These are phyloP conservation scores for Agrypnia vestita DNA, from an alignment of 1,140 invertebrate genomes.

Conservation along the genomic window DNA sequence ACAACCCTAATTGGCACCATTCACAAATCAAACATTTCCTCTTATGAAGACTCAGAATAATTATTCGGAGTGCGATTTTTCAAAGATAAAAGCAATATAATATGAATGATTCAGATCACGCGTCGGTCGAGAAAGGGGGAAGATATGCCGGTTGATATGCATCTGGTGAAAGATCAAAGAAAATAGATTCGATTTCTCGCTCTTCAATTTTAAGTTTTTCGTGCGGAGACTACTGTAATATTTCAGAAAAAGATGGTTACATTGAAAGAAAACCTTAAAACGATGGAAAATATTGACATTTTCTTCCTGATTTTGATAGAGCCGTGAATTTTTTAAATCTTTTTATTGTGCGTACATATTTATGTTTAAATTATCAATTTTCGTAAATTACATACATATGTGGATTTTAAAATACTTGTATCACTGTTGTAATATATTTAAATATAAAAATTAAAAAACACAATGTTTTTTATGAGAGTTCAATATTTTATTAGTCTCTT, in stretches of 20 bases:
- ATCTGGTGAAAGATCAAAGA: conserved; percentile 32
- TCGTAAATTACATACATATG: no score
- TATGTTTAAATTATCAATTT: no score
- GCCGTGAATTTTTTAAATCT: no score
- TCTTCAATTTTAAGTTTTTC: conserved; percentile 19
- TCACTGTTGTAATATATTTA: no score
- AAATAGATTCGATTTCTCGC: conserved; percentile 22
- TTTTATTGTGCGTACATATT: no score
- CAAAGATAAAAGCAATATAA: neutral
- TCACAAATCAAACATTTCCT: neutral
- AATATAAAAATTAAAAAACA: no score
- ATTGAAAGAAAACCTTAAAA: conserved; percentile 1
- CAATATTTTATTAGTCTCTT: no score
- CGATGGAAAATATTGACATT: neutral
- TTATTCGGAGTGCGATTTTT: neutral
- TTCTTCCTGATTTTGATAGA: no score
- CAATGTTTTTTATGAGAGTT: no score
- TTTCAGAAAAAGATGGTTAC: neutral
- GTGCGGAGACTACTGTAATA: neutral
- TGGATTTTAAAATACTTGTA: no score
- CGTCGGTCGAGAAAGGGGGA: neutral
- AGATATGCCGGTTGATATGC: neutral
- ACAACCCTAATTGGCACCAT: neutral
- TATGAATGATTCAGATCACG: conserved; percentile 26
- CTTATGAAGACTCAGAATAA: neutral